Percentiles rank a stretch among this genome's conserved stretches.
phyloP scores from a whole-genome alignment of 1,140 invertebrate species.

The Heterodera carotae region DNA sequence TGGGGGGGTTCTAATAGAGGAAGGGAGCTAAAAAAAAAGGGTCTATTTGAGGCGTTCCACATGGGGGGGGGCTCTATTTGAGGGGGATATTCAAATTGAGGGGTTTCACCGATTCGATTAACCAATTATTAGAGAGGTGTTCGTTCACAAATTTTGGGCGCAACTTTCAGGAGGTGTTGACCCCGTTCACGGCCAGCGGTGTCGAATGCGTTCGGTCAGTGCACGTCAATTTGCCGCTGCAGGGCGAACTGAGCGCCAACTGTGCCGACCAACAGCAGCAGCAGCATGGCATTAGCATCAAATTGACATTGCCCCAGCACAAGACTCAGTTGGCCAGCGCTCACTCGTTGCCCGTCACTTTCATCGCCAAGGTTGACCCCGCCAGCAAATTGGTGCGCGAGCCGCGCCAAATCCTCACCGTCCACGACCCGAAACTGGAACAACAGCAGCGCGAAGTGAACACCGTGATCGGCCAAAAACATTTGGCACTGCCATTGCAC shows the following conservation, averaged over 20 bases:
- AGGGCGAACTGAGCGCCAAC: constrained; percentile 36
- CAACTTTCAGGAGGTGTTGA: constrained; percentile 23
- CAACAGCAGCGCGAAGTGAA: constrained; percentile 26
- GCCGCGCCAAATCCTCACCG: constrained; percentile 7
- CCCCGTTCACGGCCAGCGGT: constrained; percentile 44
- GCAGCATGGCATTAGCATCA: constrained; percentile 37
- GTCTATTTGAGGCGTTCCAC: no score
- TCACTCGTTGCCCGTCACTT: constrained; percentile 47
- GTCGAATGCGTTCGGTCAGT: constrained; percentile 43
- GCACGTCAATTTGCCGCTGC: constrained; percentile 46
- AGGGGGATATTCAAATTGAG: no score
- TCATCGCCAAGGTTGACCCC: constrained; percentile 31
- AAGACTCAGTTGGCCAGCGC: constrained; percentile 36
- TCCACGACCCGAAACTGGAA: constrained; percentile 24
- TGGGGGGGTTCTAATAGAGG: no score
- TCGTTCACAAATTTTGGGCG: neutral
- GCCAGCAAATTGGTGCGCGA: constrained; percentile 11
- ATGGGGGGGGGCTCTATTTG: no score
- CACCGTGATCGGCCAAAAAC: constrained; percentile 16
- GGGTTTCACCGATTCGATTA: no score
- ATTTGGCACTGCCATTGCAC: constrained; percentile 17
- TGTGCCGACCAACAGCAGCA: constrained; percentile 7
- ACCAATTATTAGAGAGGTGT: no score
- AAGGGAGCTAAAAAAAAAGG: no score
- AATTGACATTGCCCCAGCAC: constrained; percentile 40